Evolutionary conservation across 2,888 invertebrate species (phyloP).

Genomic region (Boloria selene): DNA sequence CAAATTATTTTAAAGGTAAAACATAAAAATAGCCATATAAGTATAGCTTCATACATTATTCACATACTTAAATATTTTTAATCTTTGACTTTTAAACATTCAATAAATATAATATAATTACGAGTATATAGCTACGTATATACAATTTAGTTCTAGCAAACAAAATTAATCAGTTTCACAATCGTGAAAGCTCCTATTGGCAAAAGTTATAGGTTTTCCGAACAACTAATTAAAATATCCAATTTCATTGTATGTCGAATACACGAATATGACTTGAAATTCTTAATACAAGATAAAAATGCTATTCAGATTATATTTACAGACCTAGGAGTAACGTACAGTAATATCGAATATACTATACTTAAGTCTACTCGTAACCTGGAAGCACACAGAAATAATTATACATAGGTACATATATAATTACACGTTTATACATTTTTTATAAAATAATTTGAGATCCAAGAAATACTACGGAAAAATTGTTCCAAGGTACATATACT

Average conservation of each 20-base stretch:
- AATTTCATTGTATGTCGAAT: slow-evolving; percentile 11
- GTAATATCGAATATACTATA: slow-evolving; percentile 41
- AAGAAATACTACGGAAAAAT: slow-evolving; percentile 18
- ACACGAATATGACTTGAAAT: slow-evolving; percentile 13
- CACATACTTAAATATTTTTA: too few relatives aligned
- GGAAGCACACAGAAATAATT: slow-evolving; percentile 78
- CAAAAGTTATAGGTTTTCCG: background rate
- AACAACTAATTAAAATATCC: slow-evolving; percentile 1
- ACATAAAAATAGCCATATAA: too few relatives aligned
- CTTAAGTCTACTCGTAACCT: slow-evolving; percentile 68
- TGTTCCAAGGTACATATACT: slow-evolving; percentile 16
- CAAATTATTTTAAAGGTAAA: too few relatives aligned
- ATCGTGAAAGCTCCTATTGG: background rate
- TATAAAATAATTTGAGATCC: slow-evolving; percentile 12
- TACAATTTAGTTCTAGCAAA: background rate
- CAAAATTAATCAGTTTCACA: background rate
- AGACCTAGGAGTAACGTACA: slow-evolving; percentile 48
- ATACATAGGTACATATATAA: slow-evolving; percentile 50
- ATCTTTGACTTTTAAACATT: too few relatives aligned
- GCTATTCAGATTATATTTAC: slow-evolving; percentile 74
- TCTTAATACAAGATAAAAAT: slow-evolving; percentile 70
- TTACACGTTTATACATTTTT: slow-evolving; percentile 34
- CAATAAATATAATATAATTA: too few relatives aligned
- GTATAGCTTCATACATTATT: too few relatives aligned
- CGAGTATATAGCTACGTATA: too few relatives aligned